A percentile compares a stretch with the other conserved stretches of the same genome.
Evolutionary conservation across 37 sponge, comb jelly and placozoan species (phyloP).

Genomic region (Mnemiopsis leidyi): DNA sequence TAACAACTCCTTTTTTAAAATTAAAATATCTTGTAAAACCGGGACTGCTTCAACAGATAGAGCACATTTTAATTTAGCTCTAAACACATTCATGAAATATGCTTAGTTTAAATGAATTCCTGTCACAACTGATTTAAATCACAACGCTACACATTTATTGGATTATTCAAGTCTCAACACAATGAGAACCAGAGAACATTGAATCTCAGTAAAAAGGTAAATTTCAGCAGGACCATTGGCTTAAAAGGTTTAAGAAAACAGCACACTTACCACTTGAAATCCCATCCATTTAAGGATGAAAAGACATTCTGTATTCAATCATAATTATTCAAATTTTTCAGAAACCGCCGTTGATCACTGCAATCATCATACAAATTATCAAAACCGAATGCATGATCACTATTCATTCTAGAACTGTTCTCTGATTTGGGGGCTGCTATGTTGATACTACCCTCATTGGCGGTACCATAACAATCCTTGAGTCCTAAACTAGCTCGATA

Average conservation of each 20-base stretch:
- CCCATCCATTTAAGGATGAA: neutral
- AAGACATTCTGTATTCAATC: constrained; percentile 9
- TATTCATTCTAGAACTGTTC: neutral
- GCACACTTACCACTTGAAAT: neutral
- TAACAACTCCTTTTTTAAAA: neutral
- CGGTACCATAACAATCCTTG: constrained; percentile 36
- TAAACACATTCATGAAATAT: neutral
- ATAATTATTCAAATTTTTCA: constrained; percentile 27
- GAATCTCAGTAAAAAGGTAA: too few species aligned
- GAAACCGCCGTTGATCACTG: constrained; percentile 4
- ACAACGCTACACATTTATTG: too few species aligned
- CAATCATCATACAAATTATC: constrained; percentile 36
- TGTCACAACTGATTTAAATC: neutral
- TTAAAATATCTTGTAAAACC: neutral
- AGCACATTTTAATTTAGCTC: neutral
- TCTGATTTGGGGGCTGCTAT: neutral
- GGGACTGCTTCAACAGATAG: neutral
- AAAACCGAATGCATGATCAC: neutral
- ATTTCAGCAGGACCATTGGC: too few species aligned
- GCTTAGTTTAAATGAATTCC: neutral
- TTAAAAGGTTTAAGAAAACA: too few species aligned
- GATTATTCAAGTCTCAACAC: too few species aligned
- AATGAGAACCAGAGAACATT: too few species aligned
- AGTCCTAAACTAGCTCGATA: constrained; percentile 37
- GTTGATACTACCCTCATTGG: constrained; percentile 41